Evolutionary conservation across 2,113 vertebrate genomes (phyloP).

Genomic region (Origma solitaria): DNA sequence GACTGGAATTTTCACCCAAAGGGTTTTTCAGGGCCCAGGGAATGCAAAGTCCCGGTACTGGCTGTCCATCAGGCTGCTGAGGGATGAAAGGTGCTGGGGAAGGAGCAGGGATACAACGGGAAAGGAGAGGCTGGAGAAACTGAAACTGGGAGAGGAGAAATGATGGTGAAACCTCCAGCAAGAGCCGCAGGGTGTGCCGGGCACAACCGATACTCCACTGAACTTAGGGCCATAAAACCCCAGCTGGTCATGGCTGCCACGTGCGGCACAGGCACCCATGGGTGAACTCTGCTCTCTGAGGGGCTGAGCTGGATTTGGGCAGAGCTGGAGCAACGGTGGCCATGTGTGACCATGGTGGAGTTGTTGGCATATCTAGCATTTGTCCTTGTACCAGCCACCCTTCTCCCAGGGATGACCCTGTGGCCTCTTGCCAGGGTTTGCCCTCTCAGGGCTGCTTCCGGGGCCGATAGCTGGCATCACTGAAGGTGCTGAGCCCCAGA

Average conservation of each 20-base stretch:
- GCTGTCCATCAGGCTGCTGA: neutral
- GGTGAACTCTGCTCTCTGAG: neutral
- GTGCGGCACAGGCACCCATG: fast-evolving
- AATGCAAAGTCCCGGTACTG: neutral
- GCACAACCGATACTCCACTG: neutral
- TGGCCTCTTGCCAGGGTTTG: neutral
- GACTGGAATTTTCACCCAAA: neutral
- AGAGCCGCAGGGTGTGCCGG: neutral
- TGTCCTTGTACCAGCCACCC: too few species aligned
- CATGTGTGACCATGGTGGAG: neutral
- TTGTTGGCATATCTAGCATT: fast-evolving
- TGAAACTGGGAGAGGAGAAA: neutral
- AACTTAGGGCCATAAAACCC: neutral
- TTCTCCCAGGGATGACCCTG: neutral
- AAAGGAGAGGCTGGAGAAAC: neutral
- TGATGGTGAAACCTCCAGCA: neutral
- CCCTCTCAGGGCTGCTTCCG: fast-evolving
- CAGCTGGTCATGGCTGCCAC: fast-evolving
- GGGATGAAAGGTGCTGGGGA: neutral
- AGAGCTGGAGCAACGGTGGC: fast-evolving
- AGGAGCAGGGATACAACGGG: fast-evolving
- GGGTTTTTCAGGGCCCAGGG: neutral
- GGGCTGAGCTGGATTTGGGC: neutral
- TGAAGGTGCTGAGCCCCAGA: neutral
- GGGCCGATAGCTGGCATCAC: fast-evolving